Percentiles rank a stretch among this genome's conserved stretches.
Evolutionary conservation across 2,797 vertebrate species (phyloP).

Genomic region (Siniperca obscura): DNA sequence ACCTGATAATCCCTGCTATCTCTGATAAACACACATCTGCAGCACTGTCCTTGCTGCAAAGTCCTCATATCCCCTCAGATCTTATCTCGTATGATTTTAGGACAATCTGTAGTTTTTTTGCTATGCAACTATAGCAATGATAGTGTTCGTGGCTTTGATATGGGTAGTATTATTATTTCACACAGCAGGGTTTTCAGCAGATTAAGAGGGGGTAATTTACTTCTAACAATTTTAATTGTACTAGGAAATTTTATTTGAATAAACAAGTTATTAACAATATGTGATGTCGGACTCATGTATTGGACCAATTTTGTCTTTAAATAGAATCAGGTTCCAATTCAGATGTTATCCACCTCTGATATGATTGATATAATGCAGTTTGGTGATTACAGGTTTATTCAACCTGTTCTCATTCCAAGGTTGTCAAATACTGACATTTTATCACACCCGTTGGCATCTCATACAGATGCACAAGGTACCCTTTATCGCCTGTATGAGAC

Average conservation of each 20-base stretch:
- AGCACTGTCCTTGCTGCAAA: slow-evolving; percentile 26
- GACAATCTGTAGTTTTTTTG: slow-evolving; percentile 22
- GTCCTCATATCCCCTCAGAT: slow-evolving; percentile 19
- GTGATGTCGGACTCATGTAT: background rate
- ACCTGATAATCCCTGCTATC: slow-evolving; percentile 51
- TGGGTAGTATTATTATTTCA: slow-evolving; percentile 1
- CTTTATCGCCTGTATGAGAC: too few relatives aligned
- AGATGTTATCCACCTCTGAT: background rate
- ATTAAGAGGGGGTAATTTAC: slow-evolving; percentile 18
- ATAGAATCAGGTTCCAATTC: background rate
- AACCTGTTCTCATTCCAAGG: too few relatives aligned
- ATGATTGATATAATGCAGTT: background rate
- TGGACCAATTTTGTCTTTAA: background rate
- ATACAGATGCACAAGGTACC: too few relatives aligned
- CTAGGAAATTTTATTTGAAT: slow-evolving; percentile 1
- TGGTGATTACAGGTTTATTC: background rate
- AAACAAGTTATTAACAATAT: background rate
- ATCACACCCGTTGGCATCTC: too few relatives aligned
- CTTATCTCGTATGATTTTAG: slow-evolving; percentile 9
- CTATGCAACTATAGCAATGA: slow-evolving; percentile 12
- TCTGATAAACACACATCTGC: slow-evolving; percentile 47
- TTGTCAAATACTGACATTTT: too few relatives aligned
- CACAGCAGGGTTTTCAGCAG: slow-evolving; percentile 3
- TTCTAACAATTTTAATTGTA: slow-evolving; percentile 4
- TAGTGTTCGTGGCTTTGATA: slow-evolving; percentile 10